Evolutionary conservation across 1,140 invertebrate species (phyloP).

Genomic region (fruit fly (Drosophila melanogaster)): Release_6_plus_ISO1_MT NT_033779.5:678501-679000

Average conservation of each 20-base stretch:
- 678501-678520: no score
- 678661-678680: constrained; percentile 11
- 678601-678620: background rate
- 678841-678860: constrained; percentile 11
- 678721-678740: constrained; percentile 31
- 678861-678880: constrained; percentile 44
- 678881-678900: constrained; percentile 24
- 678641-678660: constrained; percentile 5
- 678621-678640: constrained; percentile 11
- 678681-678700: constrained; percentile 42
- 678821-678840: constrained; percentile 51
- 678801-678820: constrained; percentile 48
- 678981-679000: constrained; percentile 40
- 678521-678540: no score
- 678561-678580: constrained; percentile 12
- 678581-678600: constrained; percentile 10
- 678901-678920: constrained; percentile 45
- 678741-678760: constrained; percentile 65
- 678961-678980: constrained; percentile 71
- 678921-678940: constrained; percentile 78
- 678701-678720: constrained; percentile 23
- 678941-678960: constrained; percentile 68
- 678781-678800: constrained; percentile 67
- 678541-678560: background rate
- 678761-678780: constrained; percentile 75